Conservation (phyloP, 2,888 invertebrate genomes). For the Aphidoletes aphidimyza region DNA sequence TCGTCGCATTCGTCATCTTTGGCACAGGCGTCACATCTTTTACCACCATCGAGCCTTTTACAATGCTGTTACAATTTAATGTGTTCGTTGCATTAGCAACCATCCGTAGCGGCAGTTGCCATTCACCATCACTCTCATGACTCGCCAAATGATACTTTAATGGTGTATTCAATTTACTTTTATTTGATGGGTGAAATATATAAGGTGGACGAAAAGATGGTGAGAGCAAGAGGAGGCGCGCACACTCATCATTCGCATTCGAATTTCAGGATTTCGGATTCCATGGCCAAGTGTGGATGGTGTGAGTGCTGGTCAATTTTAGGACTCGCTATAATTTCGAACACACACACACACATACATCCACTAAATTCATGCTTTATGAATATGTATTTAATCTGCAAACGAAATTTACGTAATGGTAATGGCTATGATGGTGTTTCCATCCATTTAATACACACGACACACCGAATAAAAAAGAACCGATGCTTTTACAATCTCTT, state of each 20-base stretch:
- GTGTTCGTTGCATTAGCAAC: constrained; percentile 52
- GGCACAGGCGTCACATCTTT: not conserved
- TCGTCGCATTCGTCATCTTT: constrained; percentile 48
- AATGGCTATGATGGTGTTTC: constrained; percentile 27
- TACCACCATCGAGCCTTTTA: not conserved
- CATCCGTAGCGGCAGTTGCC: constrained; percentile 26
- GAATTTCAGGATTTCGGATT: not conserved
- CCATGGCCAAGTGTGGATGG: not conserved
- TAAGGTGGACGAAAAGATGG: constrained; percentile 7
- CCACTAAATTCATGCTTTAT: constrained; percentile 37
- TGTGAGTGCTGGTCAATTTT: constrained; percentile 36
- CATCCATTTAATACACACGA: constrained; percentile 32
- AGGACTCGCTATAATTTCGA: constrained; percentile 40
- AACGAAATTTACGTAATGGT: constrained; percentile 47
- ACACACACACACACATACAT: no score
- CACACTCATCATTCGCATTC: not conserved
- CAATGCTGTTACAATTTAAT: constrained; percentile 16
- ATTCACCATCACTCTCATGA: constrained; percentile 1
- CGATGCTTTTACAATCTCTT: not conserved
- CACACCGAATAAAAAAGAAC: no score
- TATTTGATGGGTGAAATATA: constrained; percentile 50
- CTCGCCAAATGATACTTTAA: constrained; percentile 52
- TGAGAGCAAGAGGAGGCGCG: no score
- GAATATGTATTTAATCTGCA: constrained; percentile 43
- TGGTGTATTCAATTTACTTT: constrained; percentile 53